Conservation (phyloP, 2,888 invertebrate species). For the Aspidiotus destructor region DNA sequence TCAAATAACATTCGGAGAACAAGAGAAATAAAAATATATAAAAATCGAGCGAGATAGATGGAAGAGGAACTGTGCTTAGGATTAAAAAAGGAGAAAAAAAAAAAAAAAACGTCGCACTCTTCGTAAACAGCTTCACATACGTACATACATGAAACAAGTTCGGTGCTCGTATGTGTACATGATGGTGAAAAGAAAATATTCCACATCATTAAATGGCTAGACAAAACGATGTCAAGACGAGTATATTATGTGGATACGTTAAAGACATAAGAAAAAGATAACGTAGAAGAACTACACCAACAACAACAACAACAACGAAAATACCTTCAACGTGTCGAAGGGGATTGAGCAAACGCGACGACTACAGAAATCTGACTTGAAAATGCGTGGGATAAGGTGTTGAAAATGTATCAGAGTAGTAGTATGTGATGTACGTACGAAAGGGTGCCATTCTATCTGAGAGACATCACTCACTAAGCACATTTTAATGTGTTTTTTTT, state of each 20-base stretch:
- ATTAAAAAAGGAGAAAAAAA: background rate
- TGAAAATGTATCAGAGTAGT: conserved; percentile 17
- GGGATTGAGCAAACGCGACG: no score
- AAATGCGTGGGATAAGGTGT: conserved; percentile 30
- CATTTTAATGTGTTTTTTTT: conserved; percentile 15
- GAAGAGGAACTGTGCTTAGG: background rate
- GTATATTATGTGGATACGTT: conserved; percentile 21
- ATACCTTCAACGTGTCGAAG: background rate
- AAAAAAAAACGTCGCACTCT: conserved; percentile 22
- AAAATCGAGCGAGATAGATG: conserved; percentile 4
- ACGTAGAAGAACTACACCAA: conserved; percentile 19
- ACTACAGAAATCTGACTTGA: conserved; percentile 1
- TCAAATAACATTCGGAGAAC: conserved; percentile 14
- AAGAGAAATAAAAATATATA: conserved; percentile 1
- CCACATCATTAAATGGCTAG: conserved; percentile 31
- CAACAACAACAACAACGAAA: conserved; percentile 7
- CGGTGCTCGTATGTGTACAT: conserved; percentile 13
- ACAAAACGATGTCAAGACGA: conserved; percentile 23
- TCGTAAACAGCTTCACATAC: conserved; percentile 18
- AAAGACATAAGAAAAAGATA: conserved; percentile 21
- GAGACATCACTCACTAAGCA: conserved; percentile 18
- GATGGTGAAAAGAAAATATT: conserved; percentile 30
- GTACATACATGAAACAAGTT: conserved; percentile 29
- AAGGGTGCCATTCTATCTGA: conserved; percentile 24
- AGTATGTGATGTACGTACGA: conserved; percentile 6